Conservation (phyloP, 2,113 vertebrate species). For the Picathartes gymnocephalus region DNA sequence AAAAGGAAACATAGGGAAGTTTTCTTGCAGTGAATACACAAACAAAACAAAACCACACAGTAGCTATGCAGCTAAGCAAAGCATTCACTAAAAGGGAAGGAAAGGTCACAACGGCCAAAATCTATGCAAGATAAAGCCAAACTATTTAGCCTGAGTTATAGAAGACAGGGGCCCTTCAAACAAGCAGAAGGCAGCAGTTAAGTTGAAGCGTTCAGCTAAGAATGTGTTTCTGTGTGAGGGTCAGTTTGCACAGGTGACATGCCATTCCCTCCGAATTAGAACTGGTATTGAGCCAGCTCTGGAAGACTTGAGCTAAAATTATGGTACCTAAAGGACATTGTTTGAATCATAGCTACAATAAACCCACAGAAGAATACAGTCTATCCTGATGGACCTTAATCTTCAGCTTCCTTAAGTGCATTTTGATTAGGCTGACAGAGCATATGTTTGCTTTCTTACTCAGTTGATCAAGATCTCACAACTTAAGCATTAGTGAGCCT, state of each 20-base stretch:
- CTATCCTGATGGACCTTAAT: background rate
- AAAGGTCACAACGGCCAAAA: background rate
- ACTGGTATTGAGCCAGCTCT: background rate
- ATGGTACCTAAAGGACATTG: background rate
- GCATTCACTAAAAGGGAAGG: background rate
- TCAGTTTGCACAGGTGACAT: fast-evolving
- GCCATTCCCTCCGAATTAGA: background rate
- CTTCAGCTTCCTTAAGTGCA: background rate
- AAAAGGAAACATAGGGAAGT: background rate
- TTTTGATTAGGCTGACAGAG: background rate
- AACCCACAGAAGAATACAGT: background rate
- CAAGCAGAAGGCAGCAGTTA: background rate
- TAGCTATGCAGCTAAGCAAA: background rate
- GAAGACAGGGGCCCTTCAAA: background rate
- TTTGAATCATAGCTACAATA: background rate
- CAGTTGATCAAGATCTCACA: background rate
- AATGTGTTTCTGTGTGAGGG: background rate
- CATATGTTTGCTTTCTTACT: background rate
- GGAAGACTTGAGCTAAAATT: background rate
- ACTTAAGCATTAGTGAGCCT: background rate
- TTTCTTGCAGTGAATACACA: background rate
- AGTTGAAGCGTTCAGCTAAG: background rate
- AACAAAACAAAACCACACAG: background rate
- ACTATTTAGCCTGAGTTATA: background rate
- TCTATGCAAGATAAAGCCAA: background rate